These are phyloP conservation scores for Caenorhabditis sp. DNA, from an alignment of 2,888 invertebrate species.

Conservation along the genomic window DNA sequence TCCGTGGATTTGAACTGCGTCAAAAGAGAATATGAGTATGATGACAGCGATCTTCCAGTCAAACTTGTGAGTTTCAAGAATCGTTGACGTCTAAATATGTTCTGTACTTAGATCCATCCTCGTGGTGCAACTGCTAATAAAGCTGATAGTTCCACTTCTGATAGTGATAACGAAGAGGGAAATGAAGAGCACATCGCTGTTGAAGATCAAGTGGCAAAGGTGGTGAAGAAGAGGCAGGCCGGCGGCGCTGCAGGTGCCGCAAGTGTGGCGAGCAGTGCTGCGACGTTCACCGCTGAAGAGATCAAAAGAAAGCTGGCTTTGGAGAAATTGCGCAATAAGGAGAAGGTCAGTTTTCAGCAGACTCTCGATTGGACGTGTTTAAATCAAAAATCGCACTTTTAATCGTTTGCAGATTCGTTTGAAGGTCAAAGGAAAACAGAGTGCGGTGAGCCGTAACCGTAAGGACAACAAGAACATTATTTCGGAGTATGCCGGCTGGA, in stretches of 20 bases:
- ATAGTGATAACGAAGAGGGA: slow-evolving; percentile 30
- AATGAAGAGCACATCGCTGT: slow-evolving; percentile 34
- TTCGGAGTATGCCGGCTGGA: slow-evolving; percentile 77
- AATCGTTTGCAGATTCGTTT: slow-evolving; percentile 61
- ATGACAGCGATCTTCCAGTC: slow-evolving; percentile 40
- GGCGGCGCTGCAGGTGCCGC: slow-evolving; percentile 21
- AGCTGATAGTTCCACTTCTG: not conserved
- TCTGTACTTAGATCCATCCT: slow-evolving; percentile 33
- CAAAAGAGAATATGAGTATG: slow-evolving; percentile 55
- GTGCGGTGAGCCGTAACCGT: slow-evolving; percentile 74
- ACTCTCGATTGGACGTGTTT: not conserved
- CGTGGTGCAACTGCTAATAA: too few species aligned
- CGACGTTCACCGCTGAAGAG: slow-evolving; percentile 74
- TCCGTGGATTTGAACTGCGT: slow-evolving; percentile 29
- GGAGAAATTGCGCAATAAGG: slow-evolving; percentile 71
- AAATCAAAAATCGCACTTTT: not conserved
- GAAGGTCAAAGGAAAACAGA: slow-evolving; percentile 76
- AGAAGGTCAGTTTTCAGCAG: slow-evolving; percentile 57
- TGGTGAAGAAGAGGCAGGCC: slow-evolving; percentile 22
- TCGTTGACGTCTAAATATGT: not conserved
- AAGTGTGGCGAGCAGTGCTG: slow-evolving; percentile 59
- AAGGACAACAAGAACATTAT: slow-evolving; percentile 75
- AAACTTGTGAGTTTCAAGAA: slow-evolving; percentile 12
- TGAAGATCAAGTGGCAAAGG: slow-evolving; percentile 41
- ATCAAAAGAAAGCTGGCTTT: slow-evolving; percentile 71